Conservation (phyloP, 2,113 vertebrate genomes). For the Spea bombifrons region DNA sequence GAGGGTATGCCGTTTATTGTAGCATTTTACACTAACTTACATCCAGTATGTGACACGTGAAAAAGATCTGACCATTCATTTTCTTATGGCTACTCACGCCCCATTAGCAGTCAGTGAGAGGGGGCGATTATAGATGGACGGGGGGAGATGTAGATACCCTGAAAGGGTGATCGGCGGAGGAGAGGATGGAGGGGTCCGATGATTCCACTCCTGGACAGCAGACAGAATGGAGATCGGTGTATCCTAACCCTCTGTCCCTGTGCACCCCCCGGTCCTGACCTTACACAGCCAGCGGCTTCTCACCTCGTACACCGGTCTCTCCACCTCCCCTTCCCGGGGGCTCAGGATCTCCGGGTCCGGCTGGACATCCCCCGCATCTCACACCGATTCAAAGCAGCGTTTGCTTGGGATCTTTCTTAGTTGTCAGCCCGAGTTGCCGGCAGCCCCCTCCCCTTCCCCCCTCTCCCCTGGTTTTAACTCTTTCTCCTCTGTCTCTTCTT, state of each 20-base stretch:
- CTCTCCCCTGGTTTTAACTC: not conserved
- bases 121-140: not conserved
- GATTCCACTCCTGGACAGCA: not conserved
- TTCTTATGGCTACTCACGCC: not conserved
- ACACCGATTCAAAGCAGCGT: not conserved
- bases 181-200: not conserved
- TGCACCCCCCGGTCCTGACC: slow-evolving; percentile 35
- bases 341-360: slow-evolving; percentile 26
- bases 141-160: not conserved
- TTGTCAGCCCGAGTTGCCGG: slow-evolving; percentile 3
- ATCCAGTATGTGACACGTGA: not conserved
- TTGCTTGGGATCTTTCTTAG: slow-evolving; percentile 20
- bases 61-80: not conserved
- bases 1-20: not conserved
- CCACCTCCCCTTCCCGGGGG: not conserved
- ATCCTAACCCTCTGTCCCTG: slow-evolving; percentile 32
- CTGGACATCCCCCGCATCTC: slow-evolving; percentile 21
- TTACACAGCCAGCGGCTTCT: not conserved
- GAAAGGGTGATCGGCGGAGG: not conserved
- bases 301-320: slow-evolving; percentile 15
- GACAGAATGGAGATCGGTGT: not conserved
- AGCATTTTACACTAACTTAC: not conserved
- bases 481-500: slow-evolving; percentile 9
- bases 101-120: not conserved
- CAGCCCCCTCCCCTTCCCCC: slow-evolving; percentile 23